Conservation (phyloP, 2,797 vertebrate species). For the Sarcophilus harrisii region DNA sequence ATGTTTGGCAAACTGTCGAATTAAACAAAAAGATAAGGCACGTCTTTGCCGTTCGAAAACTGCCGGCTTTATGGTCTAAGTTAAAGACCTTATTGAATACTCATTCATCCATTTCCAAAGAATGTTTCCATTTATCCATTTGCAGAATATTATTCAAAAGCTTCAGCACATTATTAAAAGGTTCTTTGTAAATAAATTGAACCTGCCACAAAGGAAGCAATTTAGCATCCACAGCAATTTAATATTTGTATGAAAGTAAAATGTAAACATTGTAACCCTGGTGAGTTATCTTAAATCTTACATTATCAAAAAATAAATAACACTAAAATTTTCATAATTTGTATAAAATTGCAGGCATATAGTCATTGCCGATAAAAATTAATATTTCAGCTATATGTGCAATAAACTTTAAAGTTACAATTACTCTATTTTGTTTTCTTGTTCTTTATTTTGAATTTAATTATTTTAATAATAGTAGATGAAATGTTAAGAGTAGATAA, state of each 20-base stretch:
- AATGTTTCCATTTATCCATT: constrained; percentile 75
- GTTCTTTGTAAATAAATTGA: constrained; percentile 77
- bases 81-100: constrained; percentile 68
- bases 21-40: constrained; percentile 83
- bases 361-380: constrained; percentile 59
- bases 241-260: constrained; percentile 77
- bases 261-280: constrained; percentile 66
- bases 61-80: constrained; percentile 68
- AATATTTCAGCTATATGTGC: constrained; percentile 19
- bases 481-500: neutral
- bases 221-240: constrained; percentile 76
- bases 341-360: constrained; percentile 60
- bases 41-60: constrained; percentile 62
- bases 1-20: constrained; percentile 76
- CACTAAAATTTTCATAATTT: constrained; percentile 82
- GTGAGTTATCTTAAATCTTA: constrained; percentile 64
- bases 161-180: constrained; percentile 79
- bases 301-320: constrained; percentile 77
- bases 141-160: constrained; percentile 75
- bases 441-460: neutral
- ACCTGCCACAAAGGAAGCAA: constrained; percentile 73
- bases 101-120: constrained; percentile 72
- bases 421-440: neutral
- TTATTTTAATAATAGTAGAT: neutral
- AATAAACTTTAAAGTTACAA: neutral